These are phyloP conservation scores for Channa maculata DNA, from an alignment of 2,113 vertebrate species.

Conservation along the genomic window DNA sequence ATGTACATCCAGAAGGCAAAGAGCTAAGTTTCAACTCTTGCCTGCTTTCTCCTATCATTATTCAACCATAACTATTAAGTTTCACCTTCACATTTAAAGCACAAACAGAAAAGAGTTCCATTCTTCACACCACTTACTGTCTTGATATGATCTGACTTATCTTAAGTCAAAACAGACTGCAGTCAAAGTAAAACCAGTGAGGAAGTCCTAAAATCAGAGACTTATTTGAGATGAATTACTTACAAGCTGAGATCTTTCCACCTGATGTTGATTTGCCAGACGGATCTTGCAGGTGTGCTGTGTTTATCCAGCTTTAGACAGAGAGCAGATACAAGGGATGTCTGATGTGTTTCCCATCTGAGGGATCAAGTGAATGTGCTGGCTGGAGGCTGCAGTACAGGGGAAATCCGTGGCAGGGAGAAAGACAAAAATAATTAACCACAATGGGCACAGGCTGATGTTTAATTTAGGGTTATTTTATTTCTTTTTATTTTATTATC, in stretches of 20 bases:
- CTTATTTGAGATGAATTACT: constrained; percentile 17
- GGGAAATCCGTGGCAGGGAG: constrained; percentile 33
- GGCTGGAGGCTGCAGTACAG: constrained; percentile 30
- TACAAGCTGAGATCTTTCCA: constrained; percentile 20
- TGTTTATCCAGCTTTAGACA: constrained; percentile 50
- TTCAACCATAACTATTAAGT: neutral
- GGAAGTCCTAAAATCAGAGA: constrained; percentile 13
- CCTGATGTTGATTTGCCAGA: constrained; percentile 1
- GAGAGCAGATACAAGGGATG: constrained; percentile 28
- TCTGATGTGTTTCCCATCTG: constrained; percentile 67
- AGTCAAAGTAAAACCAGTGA: constrained; percentile 5
- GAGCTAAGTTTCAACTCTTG: neutral
- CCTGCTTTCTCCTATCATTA: neutral
- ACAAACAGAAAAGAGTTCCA: neutral
- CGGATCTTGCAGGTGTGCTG: constrained; percentile 51
- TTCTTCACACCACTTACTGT: neutral
- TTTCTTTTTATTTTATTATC: constrained; percentile 36
- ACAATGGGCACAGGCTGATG: constrained; percentile 16
- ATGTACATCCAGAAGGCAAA: neutral
- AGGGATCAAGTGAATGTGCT: constrained; percentile 27
- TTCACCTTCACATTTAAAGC: neutral
- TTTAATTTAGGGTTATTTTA: constrained; percentile 35
- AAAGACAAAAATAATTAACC: constrained; percentile 56
- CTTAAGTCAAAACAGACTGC: neutral
- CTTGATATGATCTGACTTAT: constrained; percentile 5